phyloP scores from a whole-genome alignment of 1,140 invertebrate genomes.

The Bactericera cockerelli region DNA sequence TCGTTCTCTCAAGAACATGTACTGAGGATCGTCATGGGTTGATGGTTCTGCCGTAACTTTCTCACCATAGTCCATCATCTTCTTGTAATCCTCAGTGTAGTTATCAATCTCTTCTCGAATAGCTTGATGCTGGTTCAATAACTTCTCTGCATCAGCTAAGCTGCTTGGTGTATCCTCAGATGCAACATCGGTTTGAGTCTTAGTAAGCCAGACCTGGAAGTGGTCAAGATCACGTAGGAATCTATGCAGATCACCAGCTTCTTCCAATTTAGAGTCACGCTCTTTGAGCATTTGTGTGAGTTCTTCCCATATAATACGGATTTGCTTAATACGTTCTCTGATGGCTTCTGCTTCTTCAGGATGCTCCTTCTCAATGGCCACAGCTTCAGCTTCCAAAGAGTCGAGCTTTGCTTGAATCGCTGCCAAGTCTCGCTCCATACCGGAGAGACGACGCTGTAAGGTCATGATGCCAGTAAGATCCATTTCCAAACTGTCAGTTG shows the following conservation, averaged over 20 bases:
- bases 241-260: slow-evolving; percentile 93
- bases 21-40: slow-evolving; percentile 87
- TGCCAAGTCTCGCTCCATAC: slow-evolving; percentile 96
- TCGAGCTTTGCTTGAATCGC: slow-evolving; percentile 96
- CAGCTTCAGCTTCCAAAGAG: slow-evolving; percentile 81
- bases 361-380: slow-evolving; percentile 77
- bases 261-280: slow-evolving; percentile 92
- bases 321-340: slow-evolving; percentile 75
- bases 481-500: slow-evolving; percentile 83
- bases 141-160: slow-evolving; percentile 88
- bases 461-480: slow-evolving; percentile 78
- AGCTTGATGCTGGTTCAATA: slow-evolving; percentile 90
- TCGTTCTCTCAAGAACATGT: slow-evolving; percentile 95
- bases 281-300: slow-evolving; percentile 95
- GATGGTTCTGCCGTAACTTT: slow-evolving; percentile 72
- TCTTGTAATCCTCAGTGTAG: slow-evolving; percentile 92
- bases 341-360: slow-evolving; percentile 91
- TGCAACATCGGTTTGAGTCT: slow-evolving; percentile 93
- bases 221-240: slow-evolving; percentile 98
- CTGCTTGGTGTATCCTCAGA: slow-evolving; percentile 96
- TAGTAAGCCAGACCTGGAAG: slow-evolving; percentile 98
- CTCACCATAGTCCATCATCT: slow-evolving; percentile 99
- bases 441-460: slow-evolving; percentile 72
- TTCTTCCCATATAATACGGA: slow-evolving; percentile 84
- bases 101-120: slow-evolving; percentile 98